These are phyloP conservation scores for Aradus depressus DNA, from an alignment of 2,888 invertebrate genomes.

Conservation along the genomic window DNA sequence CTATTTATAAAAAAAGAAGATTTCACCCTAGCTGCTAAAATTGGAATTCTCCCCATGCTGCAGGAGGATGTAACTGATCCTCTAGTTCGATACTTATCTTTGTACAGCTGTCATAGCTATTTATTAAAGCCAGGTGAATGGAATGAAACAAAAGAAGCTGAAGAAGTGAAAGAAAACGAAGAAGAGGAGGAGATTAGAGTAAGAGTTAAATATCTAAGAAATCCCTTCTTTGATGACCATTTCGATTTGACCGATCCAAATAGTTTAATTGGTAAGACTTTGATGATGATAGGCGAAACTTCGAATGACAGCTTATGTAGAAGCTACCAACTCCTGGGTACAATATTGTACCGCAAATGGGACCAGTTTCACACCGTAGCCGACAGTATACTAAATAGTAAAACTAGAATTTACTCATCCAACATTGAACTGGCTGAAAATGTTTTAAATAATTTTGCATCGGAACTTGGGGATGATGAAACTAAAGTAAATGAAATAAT, in stretches of 20 bases:
- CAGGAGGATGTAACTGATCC: constrained; percentile 75
- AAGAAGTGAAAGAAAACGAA: constrained; percentile 37
- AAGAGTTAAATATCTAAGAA: constrained; percentile 65
- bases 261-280: constrained; percentile 70
- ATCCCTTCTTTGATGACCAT: constrained; percentile 79
- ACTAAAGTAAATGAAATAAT: too few species aligned
- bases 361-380: constrained; percentile 34
- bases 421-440: constrained; percentile 30
- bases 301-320: constrained; percentile 40
- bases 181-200: constrained; percentile 56
- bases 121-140: constrained; percentile 44
- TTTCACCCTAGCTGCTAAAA: constrained; percentile 58
- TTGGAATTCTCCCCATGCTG: constrained; percentile 70
- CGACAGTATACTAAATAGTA: constrained; percentile 34
- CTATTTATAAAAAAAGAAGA: constrained; percentile 57
- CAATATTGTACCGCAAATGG: constrained; percentile 55
- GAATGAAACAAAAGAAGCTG: constrained; percentile 36
- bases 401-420: background rate
- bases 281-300: constrained; percentile 49
- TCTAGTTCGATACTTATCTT: constrained; percentile 52
- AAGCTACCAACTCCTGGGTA: constrained; percentile 54
- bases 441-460: constrained; percentile 43
- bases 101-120: constrained; percentile 66
- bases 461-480: constrained; percentile 42
- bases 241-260: constrained; percentile 67